phyloP scores from a whole-genome alignment of 2,888 invertebrate genomes.

The Acronicta aceris region DNA sequence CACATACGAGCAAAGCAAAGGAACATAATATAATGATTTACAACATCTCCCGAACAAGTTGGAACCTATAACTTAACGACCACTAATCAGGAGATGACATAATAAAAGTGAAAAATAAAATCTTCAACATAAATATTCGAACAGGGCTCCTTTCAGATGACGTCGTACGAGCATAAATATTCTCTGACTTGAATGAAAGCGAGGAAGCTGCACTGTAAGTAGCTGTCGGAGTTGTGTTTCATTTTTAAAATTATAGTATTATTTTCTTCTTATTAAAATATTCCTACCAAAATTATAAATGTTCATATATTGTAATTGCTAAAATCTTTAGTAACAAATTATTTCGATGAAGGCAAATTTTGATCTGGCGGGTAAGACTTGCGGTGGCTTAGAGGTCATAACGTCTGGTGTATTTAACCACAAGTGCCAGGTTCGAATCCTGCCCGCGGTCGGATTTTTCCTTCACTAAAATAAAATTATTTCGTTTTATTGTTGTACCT shows the following conservation, averaged over 20 bases:
- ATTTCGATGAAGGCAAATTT: no score
- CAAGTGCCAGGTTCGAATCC: no score
- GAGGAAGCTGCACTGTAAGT: slow-evolving; percentile 63
- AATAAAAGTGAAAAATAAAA: slow-evolving; percentile 57
- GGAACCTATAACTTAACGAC: slow-evolving; percentile 50
- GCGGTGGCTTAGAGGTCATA: no score
- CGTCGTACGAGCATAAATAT: slow-evolving; percentile 72
- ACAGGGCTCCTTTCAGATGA: slow-evolving; percentile 64
- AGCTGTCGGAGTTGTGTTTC: slow-evolving; percentile 12
- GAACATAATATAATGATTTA: slow-evolving; percentile 45
- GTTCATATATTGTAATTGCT: no score
- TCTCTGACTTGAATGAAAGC: slow-evolving; percentile 72
- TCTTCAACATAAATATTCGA: slow-evolving; percentile 65
- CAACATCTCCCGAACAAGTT: slow-evolving; percentile 29
- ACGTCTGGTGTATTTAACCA: no score
- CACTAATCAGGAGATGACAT: slow-evolving; percentile 67
- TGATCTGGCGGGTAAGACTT: no score
- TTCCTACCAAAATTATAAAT: no score
- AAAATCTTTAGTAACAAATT: no score
- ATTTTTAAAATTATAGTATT: neutral
- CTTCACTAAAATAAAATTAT: no score
- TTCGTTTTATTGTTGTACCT: no score
- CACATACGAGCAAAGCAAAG: slow-evolving; percentile 7
- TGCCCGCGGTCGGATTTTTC: no score
- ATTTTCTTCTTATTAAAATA: no score